A percentile compares a stretch with the other conserved stretches of the same genome.
Evolutionary conservation across 2,113 vertebrate species (phyloP).

Genomic region (Nannobrachium achirus): DNA sequence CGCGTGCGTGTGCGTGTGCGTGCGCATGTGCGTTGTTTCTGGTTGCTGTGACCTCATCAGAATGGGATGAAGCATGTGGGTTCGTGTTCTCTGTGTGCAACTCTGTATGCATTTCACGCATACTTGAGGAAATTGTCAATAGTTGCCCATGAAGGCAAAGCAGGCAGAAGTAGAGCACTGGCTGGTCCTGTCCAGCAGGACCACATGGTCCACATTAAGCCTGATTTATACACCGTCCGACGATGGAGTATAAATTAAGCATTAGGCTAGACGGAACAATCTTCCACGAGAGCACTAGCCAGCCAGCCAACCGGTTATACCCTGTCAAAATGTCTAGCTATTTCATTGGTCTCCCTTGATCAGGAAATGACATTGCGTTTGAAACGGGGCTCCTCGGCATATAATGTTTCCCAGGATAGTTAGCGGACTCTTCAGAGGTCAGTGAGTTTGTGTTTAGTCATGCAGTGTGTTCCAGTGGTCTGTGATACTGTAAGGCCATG

Average conservation of each 20-base stretch:
- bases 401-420: constrained; percentile 56
- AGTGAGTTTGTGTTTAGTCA: constrained; percentile 69
- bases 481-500: constrained; percentile 53
- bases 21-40: constrained; percentile 54
- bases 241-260: too few species aligned
- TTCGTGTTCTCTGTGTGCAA: constrained; percentile 17
- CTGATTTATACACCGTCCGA: too few species aligned
- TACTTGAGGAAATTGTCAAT: constrained; percentile 79
- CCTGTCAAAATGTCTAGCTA: constrained; percentile 24
- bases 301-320: constrained; percentile 24
- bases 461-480: constrained; percentile 54
- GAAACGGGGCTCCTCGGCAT: constrained; percentile 42
- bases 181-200: constrained; percentile 9
- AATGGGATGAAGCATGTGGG: constrained; percentile 33
- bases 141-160: constrained; percentile 32
- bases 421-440: constrained; percentile 52
- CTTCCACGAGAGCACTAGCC: constrained; percentile 21
- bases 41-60: constrained; percentile 34
- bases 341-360: constrained; percentile 41
- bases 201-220: constrained; percentile 64
- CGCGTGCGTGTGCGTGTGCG: constrained; percentile 42
- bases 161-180: constrained; percentile 22
- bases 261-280: constrained; percentile 47
- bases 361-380: constrained; percentile 64
- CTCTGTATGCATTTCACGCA: constrained; percentile 60